These are phyloP conservation scores for Lepidocyrtoides sp. DNA, from an alignment of 2,888 invertebrate species.

Conservation along the genomic window DNA sequence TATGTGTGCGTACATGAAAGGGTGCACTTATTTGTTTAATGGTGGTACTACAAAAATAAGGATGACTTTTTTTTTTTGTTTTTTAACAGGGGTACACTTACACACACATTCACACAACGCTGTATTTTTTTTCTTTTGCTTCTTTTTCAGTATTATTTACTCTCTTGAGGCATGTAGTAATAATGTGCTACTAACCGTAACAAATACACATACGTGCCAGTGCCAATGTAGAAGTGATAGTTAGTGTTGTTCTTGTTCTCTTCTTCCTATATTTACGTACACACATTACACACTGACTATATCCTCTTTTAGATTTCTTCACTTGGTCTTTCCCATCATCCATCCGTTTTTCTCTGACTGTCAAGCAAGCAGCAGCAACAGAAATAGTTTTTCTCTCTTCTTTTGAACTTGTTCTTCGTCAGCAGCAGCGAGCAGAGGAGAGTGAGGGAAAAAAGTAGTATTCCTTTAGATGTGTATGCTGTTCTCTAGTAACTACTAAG, in stretches of 20 bases:
- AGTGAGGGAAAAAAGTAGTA: slow-evolving; percentile 63
- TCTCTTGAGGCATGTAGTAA: slow-evolving; percentile 67
- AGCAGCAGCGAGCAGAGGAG: neutral
- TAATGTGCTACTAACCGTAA: slow-evolving; percentile 74
- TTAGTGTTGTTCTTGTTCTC: neutral
- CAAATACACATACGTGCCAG: slow-evolving; percentile 35
- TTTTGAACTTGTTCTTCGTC: slow-evolving; percentile 22
- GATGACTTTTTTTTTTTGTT: slow-evolving; percentile 16
- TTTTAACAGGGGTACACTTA: slow-evolving; percentile 26
- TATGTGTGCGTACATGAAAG: neutral
- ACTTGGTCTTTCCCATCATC: slow-evolving; percentile 70
- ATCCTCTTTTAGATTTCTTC: slow-evolving; percentile 68
- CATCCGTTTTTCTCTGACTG: slow-evolving; percentile 68
- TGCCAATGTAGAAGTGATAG: neutral
- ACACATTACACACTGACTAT: neutral
- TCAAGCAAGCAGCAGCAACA: slow-evolving; percentile 24
- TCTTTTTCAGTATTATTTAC: slow-evolving; percentile 61
- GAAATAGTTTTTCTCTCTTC: slow-evolving; percentile 16
- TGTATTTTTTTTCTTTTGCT: neutral
- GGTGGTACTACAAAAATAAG: slow-evolving; percentile 35
- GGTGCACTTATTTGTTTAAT: slow-evolving; percentile 37
- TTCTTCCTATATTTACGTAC: neutral
- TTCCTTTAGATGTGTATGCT: neutral
- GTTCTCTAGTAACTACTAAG: neutral
- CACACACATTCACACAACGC: slow-evolving; percentile 19